Evolutionary conservation across 2,888 invertebrate genomes (phyloP), one percentile per base, ranked within the genome.

Genomic region (Epicampocera succincta): DNA sequence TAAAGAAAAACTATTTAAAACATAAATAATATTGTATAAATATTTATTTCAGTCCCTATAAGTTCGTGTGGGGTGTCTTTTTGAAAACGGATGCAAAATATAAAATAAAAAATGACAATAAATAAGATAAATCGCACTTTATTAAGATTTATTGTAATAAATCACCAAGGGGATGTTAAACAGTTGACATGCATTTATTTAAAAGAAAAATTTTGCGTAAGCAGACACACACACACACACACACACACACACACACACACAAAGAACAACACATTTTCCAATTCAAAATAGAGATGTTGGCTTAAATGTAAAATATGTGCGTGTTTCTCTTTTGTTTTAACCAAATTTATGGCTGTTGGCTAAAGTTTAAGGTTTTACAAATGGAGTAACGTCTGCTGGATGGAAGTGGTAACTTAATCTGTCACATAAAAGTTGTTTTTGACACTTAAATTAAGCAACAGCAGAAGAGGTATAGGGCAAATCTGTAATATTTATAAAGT

Each of bases 91-190:
- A 71, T 12, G 38, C 19, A 63, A 21, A 48, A 42, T 6, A 15
- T 21, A 60, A 46, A 60, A 42, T 17, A 61, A 76, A 71, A 65
- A 74, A 65, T 82, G 65, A 78, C 77, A 78, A 78, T 66, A 82
- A 74, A 82, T 71, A 82, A 82, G 74, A 82, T 78, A 74, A 82
- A 82, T 82, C 73, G 77, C 46, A 77, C 69, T 74, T 74, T 77
- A 82, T 82, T 82, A 82, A 82, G 82, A 78, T 78, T 78, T 78
- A 78, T 78, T 78, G 54, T 78, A 78, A 82, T 82, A 82, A 77
- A 82, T 82, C 74, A 74, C 82, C 74, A 74, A 78, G 65, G 74
- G 77, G 77, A 82, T 78, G 73, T 65, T 65, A 54, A 80, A 66
- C 58, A 74, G 77, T 71, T 78, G 77, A 69, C 68, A 74, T 60